Evolutionary conservation across 2,113 vertebrate species (phyloP), one percentile per base, ranked within the genome.

Genomic region (Pelobates fuscus): DNA sequence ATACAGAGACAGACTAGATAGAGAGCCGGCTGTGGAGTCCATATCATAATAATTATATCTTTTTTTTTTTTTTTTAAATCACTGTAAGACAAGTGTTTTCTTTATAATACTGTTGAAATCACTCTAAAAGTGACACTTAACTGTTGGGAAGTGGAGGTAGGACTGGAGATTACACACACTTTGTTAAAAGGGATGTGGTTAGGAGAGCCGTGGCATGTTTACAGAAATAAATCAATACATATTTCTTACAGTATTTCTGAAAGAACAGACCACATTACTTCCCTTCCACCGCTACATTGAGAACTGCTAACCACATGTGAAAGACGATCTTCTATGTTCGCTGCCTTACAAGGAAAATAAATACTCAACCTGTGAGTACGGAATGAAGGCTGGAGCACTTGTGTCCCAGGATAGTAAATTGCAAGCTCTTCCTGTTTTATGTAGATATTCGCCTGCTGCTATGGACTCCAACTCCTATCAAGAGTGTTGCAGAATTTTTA

Each of bases 201-300:
- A 57, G 15, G 46, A 18, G 15, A 18, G n/a, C 4, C 54, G 12
- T 57, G 54, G 18, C 32, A 23, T 27, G 15, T 43, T 59, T 59
- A 70, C 30, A 43, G 23, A n/a, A 63, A 23, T 46, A 41, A 52
- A 29, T 14, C 5, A 29, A 54, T 30, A 59, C 21, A 61, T 61
- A 41, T 37, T 30, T 26, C 24, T 17, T 1, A 55, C 30, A 43
- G 20, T 29, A 24, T 23, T 24, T 73, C 23, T 71, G 7, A 20
- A 64, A 37, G 7, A 43, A 24, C 2, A 73, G 63, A 65, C 29
- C 21, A n/a, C 43, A 57, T 23, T 26, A 55, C 44, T 27, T 37
- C 25, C 25, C 60, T n/a, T 24, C 37, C 60, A 25, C 20, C 32
- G 14, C 30, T 29, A 23, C 23, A 8, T 44, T 24, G 7, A 25